Evolutionary conservation across 2,797 vertebrate species (phyloP), one percentile per base, ranked within the genome.

Genomic region (Ctenopoma kingsleyae): DNA sequence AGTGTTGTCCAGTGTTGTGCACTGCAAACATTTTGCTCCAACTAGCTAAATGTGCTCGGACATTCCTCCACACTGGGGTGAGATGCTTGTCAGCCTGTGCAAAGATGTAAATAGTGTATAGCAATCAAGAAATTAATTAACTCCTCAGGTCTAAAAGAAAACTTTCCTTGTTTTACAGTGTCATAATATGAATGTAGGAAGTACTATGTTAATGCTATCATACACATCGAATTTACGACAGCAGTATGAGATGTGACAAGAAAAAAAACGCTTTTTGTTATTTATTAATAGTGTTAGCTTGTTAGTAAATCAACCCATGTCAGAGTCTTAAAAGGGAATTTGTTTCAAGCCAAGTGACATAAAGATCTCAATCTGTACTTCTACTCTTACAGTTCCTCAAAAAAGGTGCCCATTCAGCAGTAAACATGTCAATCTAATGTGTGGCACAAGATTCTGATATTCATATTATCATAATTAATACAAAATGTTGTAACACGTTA

Each of bases 221-320:
- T 12, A 41, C 52, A 51, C 40, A 43, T 67, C 49, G 58, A 49
- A 75, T 69, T 19, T 61, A 41, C 5, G 5, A 15, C 6, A 7
- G 62, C 61, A 72, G 55, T 62, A 74, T 79, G 53, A 79, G 74
- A 81, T 48, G 22, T 47, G 76, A 77, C 61, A 69, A 61, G 58
- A 78, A 78, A 75, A 68, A 65, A 83, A 62, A 44, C 51, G 65
- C 36, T 69, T 76, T 60, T 57, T 74, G 64, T 52, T 16, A 67
- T 69, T 53, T 57, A 49, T 53, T 69, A 62, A 74, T 75, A 56
- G 16, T 67, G 22, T 55, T 49, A 25, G 61, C 73, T 75, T 65
- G 52, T 74, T 61, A 38, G 25, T 77, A 68, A 60, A 68, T 49
- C 48, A 59, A 75, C 67, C 70, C 57, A 65, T 60, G 35, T 59